Base-by-base conservation (phyloP, 2,888 invertebrate species). In the Holacanthella duospinosa region DNA sequence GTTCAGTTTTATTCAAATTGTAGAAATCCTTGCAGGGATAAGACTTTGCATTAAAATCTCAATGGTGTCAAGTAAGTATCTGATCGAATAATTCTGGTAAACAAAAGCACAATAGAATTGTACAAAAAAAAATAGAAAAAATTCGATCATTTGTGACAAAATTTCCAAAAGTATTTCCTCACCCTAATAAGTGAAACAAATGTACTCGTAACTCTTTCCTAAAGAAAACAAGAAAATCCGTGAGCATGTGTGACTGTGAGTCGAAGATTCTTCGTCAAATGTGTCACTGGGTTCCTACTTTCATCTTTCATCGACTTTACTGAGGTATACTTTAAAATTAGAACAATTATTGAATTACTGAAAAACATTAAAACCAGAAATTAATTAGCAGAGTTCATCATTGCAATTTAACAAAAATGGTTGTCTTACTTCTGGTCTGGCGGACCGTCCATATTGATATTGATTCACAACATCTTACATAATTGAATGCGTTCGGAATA, bases 391-490 rank as follows among this genome's bases (percentile, higher is more conserved):
- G 27, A 19, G 55, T 59, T 70, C 70, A 70, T 70, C 70, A 70
- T 65, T 56, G 26, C 43, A 16, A 21, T 57, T 29, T 29, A 29
- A n/a, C 24, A n/a, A n/a, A n/a, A n/a, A n/a, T n/a, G n/a, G n/a
- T n/a, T n/a, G n/a, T n/a, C n/a, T n/a, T 67, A 84, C 84, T 85
- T 86, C 77, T 87, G 86, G 55, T 87, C 87, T 1, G 87, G 87
- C 24, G 87, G 82, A 73, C 95, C 99, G 78, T 99, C 99, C 99
- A 99, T 99, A 64, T 99, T 96, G 65, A 99, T 99, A 76, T 99
- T 99, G 74, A 99, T 99, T 96, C 97, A 99, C 25, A 99, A 82
- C 75, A 99, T 99, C n/a, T n/a, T n/a, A n/a, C n/a, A n/a, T n/a
- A n/a, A 80, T 99, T 99, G 61, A 99, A 80, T 2, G 99, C 99